These are phyloP conservation scores for Aegotheles bennettii DNA, from an alignment of 2,113 vertebrate genomes.

Conservation along the genomic window DNA sequence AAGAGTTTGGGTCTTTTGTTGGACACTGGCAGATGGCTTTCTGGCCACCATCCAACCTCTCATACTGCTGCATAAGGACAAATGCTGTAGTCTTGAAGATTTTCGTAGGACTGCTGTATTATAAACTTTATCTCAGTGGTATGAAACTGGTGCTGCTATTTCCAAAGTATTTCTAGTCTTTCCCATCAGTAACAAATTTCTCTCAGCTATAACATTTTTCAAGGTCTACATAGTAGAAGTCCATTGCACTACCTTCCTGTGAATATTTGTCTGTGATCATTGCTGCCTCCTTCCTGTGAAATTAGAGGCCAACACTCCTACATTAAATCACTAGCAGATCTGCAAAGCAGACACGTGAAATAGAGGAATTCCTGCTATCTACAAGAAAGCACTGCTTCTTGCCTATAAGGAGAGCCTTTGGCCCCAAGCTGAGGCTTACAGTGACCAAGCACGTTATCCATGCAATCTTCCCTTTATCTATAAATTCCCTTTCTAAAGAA, in stretches of 20 bases:
- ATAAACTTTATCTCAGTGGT: background rate
- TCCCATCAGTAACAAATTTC: background rate
- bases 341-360: background rate
- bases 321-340: background rate
- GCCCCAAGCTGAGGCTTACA: background rate
- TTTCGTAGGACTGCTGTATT: background rate
- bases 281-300: background rate
- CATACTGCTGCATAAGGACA: background rate
- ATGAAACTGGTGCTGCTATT: background rate
- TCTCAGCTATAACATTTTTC: background rate
- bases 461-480: background rate
- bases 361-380: background rate
- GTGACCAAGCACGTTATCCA: background rate
- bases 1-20: background rate
- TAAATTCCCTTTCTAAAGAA: conserved; percentile 1
- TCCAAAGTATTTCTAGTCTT: background rate
- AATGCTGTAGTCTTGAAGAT: background rate
- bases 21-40: background rate
- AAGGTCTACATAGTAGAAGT: background rate
- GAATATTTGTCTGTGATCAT: background rate
- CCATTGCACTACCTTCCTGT: background rate
- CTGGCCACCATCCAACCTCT: background rate
- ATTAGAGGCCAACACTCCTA: background rate
- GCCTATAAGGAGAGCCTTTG: background rate
- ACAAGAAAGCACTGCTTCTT: background rate